These are phyloP conservation scores for Lasius platythorax DNA, from an alignment of 2,888 invertebrate genomes.

Conservation along the genomic window DNA sequence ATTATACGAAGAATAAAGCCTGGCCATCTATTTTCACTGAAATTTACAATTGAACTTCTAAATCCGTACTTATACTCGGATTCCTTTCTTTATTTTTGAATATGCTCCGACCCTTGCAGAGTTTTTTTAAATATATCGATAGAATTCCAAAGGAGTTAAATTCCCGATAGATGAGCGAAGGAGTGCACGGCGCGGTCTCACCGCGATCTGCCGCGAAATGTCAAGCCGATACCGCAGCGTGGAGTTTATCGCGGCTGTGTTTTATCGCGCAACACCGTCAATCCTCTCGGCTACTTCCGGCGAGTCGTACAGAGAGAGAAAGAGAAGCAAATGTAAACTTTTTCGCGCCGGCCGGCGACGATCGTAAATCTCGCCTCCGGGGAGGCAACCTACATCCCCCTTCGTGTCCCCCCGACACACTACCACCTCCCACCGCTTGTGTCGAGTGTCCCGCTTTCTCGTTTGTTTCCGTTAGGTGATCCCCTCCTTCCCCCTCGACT, in stretches of 20 bases:
- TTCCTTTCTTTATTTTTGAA: neutral
- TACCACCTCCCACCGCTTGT: slow-evolving; percentile 29
- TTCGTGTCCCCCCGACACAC: slow-evolving; percentile 36
- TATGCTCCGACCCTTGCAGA: neutral
- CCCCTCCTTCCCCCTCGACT: slow-evolving; percentile 63
- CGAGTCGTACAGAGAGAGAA: neutral
- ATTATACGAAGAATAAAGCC: neutral
- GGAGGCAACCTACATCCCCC: slow-evolving; percentile 57
- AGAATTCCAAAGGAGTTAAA: neutral
- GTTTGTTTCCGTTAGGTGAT: slow-evolving; percentile 76
- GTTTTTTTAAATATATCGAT: neutral
- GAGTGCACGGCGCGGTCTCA: neutral
- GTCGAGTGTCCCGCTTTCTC: slow-evolving; percentile 58
- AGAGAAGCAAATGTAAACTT: slow-evolving; percentile 70
- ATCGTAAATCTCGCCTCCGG: slow-evolving; percentile 74
- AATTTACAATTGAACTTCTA: neutral
- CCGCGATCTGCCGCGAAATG: neutral
- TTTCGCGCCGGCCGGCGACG: slow-evolving; percentile 60
- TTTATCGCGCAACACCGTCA: slow-evolving; percentile 65
- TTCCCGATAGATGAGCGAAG: neutral
- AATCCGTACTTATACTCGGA: neutral
- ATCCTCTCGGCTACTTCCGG: slow-evolving; percentile 51
- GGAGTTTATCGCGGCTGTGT: slow-evolving; percentile 74
- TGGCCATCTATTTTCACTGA: too few species aligned
- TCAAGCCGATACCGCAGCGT: slow-evolving; percentile 60